phyloP scores from a whole-genome alignment of 2,797 vertebrate genomes.

The Danio albolineatus region DNA sequence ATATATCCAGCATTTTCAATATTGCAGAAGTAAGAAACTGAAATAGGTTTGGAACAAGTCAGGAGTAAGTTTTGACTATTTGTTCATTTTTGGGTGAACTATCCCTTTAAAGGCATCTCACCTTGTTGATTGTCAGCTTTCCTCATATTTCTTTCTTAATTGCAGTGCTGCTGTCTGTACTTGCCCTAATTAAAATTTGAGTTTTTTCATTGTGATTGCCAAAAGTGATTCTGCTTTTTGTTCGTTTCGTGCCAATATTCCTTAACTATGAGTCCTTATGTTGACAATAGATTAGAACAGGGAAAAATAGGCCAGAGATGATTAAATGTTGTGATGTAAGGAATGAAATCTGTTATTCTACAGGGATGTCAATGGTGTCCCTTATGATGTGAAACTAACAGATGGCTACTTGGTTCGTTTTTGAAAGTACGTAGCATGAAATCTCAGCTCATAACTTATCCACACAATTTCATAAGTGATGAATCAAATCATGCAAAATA shows the following conservation, averaged over 20 bases:
- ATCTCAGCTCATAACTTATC: neutral
- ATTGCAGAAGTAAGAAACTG: too few relatives aligned
- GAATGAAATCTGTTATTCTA: neutral
- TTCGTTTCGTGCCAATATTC: constrained; percentile 8
- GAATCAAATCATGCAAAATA: neutral
- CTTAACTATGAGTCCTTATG: neutral
- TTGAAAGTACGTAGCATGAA: neutral
- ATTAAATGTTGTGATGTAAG: constrained; percentile 12
- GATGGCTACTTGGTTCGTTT: neutral
- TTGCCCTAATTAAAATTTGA: constrained; percentile 25
- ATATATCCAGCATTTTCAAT: too few relatives aligned
- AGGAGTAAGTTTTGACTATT: too few relatives aligned
- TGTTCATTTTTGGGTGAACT: too few relatives aligned
- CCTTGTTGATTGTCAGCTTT: constrained; percentile 9
- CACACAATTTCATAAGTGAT: neutral
- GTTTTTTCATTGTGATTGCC: constrained; percentile 14
- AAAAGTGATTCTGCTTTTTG: neutral
- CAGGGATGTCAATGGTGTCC: neutral
- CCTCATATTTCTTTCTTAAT: neutral
- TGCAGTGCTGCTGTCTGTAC: constrained; percentile 15
- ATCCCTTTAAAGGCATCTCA: neutral
- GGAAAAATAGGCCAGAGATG: neutral
- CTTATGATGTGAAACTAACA: neutral
- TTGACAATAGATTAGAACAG: neutral
- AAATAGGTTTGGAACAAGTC: too few relatives aligned